phyloP scores from a whole-genome alignment of 35 echinoderm and acorn worm species.

The Apostichopus parvimensis region DNA sequence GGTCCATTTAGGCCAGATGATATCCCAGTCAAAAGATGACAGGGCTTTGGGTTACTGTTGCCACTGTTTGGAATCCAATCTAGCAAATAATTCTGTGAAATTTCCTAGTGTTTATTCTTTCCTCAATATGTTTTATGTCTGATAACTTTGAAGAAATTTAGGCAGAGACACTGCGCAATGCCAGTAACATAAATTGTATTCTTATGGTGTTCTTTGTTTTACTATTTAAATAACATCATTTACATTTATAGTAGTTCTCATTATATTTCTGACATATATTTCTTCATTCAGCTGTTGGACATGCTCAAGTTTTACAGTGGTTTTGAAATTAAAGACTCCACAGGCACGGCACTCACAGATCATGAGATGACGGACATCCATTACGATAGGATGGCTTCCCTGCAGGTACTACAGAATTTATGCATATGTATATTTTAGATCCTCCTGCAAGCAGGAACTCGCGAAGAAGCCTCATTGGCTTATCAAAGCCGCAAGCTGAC shows the following conservation, averaged over 20 bases:
- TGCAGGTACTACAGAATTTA: no score
- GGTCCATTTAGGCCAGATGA: no score
- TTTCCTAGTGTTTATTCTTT: no score
- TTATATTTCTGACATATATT: background rate
- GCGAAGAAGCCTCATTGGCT: background rate
- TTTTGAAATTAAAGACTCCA: conserved; percentile 97
- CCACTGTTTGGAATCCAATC: no score
- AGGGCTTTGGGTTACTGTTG: no score
- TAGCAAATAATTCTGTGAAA: no score
- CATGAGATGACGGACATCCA: conserved; percentile 98
- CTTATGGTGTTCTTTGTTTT: background rate
- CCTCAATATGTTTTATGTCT: no score
- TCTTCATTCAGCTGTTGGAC: conserved; percentile 70
- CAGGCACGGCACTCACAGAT: conserved; percentile 89
- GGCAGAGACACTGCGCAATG: no score
- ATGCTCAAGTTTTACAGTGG: conserved; percentile 94
- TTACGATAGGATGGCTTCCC: conserved; percentile 85
- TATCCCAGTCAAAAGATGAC: no score
- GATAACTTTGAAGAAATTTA: no score
- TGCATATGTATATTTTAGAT: no score
- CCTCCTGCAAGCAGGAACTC: background rate
- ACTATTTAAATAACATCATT: background rate
- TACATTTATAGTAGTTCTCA: background rate
- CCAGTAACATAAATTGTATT: background rate
- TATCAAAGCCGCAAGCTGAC: background rate